Percentiles rank a stretch among this genome's conserved stretches.
Evolutionary conservation across 92 coral and sea anemone genomes (phyloP).

Genomic region (Porites divaricata): DNA sequence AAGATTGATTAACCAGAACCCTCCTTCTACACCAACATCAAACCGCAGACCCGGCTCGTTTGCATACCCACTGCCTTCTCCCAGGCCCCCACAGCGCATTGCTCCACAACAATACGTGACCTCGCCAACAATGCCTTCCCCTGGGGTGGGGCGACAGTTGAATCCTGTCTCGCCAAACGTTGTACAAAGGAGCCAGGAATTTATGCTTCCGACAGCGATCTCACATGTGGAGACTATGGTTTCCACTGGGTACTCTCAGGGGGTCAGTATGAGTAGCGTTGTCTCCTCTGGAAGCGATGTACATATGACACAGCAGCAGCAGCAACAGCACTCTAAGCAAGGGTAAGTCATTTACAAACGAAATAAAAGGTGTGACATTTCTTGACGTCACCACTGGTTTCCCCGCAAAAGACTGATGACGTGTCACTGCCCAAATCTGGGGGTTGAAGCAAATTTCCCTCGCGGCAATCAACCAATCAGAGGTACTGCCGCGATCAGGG

Average conservation of each 20-base stretch:
- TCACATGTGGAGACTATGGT: conserved; percentile 71
- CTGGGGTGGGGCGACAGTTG: conserved; percentile 65
- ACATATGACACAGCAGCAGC: conserved; percentile 27
- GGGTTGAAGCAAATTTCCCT: too few species aligned
- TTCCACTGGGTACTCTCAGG: conserved; percentile 18
- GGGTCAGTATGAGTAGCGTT: conserved; percentile 14
- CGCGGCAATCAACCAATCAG: too few species aligned
- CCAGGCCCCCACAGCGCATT: conserved; percentile 88
- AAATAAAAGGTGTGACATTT: too few species aligned
- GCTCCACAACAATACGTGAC: conserved; percentile 83
- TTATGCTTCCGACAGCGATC: conserved; percentile 60
- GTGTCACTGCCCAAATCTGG: too few species aligned
- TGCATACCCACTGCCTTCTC: conserved; percentile 91
- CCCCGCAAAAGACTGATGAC: too few species aligned
- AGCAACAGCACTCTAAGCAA: conserved; percentile 54
- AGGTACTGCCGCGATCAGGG: too few species aligned
- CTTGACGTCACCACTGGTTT: too few species aligned
- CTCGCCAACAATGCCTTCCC: conserved; percentile 89
- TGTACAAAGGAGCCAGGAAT: conserved; percentile 72
- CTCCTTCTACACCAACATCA: conserved; percentile 81
- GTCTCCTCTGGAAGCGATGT: conserved; percentile 21
- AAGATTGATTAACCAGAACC: conserved; percentile 72
- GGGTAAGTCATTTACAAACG: conserved; percentile 51
- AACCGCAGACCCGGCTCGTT: conserved; percentile 84
- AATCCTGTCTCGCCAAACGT: conserved; percentile 76